phyloP scores from a whole-genome alignment of 2,113 vertebrate genomes.

The Oryzias curvinotus region DNA sequence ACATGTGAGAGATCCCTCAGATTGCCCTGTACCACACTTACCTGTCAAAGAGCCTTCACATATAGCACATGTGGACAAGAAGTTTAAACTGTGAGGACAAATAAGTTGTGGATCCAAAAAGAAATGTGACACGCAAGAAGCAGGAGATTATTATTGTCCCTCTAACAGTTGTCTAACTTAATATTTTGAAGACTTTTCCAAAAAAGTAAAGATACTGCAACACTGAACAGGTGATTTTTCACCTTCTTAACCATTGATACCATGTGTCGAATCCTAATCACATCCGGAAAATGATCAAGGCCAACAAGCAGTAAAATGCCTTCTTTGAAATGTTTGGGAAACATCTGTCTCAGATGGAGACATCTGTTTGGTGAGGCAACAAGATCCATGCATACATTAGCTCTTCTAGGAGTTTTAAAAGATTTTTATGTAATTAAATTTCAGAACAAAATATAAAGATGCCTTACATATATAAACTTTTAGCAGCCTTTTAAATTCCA shows the following conservation, averaged over 20 bases:
- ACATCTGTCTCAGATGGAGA: constrained; percentile 67
- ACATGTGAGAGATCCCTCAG: constrained; percentile 23
- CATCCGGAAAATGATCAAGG: constrained; percentile 69
- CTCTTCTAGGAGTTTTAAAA: not conserved
- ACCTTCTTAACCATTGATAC: constrained; percentile 15
- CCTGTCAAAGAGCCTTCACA: constrained; percentile 24
- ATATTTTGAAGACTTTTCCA: not conserved
- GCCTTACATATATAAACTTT: constrained; percentile 21
- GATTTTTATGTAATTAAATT: constrained; percentile 1
- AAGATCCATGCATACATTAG: not conserved
- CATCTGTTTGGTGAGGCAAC: constrained; percentile 48
- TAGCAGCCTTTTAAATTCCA: constrained; percentile 55
- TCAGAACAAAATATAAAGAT: not conserved
- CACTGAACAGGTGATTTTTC: constrained; percentile 32
- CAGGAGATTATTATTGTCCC: no score
- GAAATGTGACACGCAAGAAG: no score
- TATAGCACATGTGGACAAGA: not conserved
- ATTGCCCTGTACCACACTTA: constrained; percentile 22
- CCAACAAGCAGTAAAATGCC: constrained; percentile 60
- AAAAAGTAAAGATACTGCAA: constrained; percentile 21
- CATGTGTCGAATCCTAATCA: constrained; percentile 70
- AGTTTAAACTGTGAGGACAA: no score
- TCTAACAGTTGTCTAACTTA: not conserved
- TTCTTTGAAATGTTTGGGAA: constrained; percentile 72
- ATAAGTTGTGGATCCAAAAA: no score